phyloP scores from a whole-genome alignment of 2,888 invertebrate species.

The Drosophila mercatorum region DNA sequence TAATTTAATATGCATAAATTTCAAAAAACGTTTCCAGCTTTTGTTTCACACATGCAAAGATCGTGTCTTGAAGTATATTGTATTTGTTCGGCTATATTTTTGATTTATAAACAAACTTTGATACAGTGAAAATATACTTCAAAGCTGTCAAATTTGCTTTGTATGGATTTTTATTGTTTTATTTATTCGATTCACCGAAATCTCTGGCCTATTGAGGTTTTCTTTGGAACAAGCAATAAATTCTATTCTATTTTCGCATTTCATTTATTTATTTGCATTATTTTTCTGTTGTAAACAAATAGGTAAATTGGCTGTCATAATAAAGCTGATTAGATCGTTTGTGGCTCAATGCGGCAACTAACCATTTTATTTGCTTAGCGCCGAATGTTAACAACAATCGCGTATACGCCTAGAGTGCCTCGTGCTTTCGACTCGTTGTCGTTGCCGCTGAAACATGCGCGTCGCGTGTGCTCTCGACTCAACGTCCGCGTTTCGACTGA shows the following conservation, averaged over 20 bases:
- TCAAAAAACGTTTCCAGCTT: neutral
- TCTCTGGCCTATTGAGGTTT: slow-evolving; percentile 4
- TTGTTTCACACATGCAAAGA: neutral
- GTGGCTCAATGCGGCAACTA: slow-evolving; percentile 28
- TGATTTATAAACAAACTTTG: slow-evolving; percentile 19
- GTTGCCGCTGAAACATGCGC: slow-evolving; percentile 58
- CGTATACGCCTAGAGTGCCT: slow-evolving; percentile 57
- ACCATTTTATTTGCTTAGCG: slow-evolving; percentile 53
- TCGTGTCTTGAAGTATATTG: neutral
- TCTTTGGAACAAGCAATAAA: neutral
- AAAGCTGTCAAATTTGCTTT: slow-evolving; percentile 12
- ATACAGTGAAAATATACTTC: slow-evolving; percentile 14
- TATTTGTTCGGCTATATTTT: neutral
- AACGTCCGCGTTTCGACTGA: slow-evolving; percentile 63
- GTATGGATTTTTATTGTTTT: neutral
- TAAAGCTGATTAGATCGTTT: slow-evolving; percentile 25
- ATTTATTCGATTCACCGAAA: slow-evolving; percentile 9
- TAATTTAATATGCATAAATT: neutral
- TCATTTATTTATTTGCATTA: neutral
- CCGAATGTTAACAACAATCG: slow-evolving; percentile 38
- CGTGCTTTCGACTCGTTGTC: slow-evolving; percentile 29
- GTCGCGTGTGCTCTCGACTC: slow-evolving; percentile 62
- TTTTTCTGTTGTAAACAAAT: slow-evolving; percentile 3
- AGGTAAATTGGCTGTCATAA: slow-evolving; percentile 36
- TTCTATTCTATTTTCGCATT: neutral